Percentiles rank a stretch among this genome's conserved stretches.
phyloP scores from a whole-genome alignment of 92 coral and sea anemone species.

The Paramuricea clavata region DNA sequence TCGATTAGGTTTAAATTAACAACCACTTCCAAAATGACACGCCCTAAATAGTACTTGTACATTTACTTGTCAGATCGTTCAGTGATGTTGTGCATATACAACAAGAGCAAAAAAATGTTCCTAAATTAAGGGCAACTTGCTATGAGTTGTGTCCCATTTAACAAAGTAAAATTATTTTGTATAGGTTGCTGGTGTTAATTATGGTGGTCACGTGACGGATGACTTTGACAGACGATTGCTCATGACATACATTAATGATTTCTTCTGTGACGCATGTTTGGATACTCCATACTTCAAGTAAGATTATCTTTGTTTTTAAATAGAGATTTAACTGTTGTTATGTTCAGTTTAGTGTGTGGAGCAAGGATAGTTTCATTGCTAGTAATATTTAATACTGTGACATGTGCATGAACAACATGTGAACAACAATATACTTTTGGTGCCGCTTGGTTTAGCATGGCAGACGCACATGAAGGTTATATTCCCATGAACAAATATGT shows the following conservation, averaged over 20 bases:
- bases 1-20: background rate
- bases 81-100: too few species aligned
- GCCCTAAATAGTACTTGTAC: too few species aligned
- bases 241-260: slow-evolving; percentile 94
- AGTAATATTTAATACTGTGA: too few species aligned
- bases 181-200: slow-evolving; percentile 99
- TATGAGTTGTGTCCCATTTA: background rate
- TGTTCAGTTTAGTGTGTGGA: background rate
- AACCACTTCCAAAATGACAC: background rate
- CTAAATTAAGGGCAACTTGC: background rate
- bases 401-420: too few species aligned
- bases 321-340: background rate
- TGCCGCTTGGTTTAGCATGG: too few species aligned
- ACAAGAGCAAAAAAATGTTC: background rate
- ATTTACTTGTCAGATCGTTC: too few species aligned
- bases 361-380: background rate
- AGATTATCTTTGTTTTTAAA: slow-evolving; percentile 21
- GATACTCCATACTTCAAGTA: slow-evolving; percentile 93
- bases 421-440: too few species aligned
- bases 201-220: slow-evolving; percentile 99
- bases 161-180: background rate
- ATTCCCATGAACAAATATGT: too few species aligned
- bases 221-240: slow-evolving; percentile 97
- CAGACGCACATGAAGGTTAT: too few species aligned
- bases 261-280: slow-evolving; percentile 84